Conservation (phyloP, 2,113 vertebrate species). For the Grantiella picta region DNA sequence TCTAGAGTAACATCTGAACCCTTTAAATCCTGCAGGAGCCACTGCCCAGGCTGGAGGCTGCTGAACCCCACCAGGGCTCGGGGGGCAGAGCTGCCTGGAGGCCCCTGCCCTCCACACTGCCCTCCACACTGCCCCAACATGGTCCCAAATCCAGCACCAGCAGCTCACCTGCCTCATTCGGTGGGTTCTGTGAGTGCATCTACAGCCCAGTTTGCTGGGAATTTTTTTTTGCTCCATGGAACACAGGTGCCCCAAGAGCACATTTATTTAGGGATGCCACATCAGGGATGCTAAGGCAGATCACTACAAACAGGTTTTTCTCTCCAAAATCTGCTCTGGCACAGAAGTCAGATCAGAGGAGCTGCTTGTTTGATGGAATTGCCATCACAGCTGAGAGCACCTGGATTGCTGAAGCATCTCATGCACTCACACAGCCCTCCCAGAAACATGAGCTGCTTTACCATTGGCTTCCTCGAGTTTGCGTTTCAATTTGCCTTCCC, state of each 20-base stretch:
- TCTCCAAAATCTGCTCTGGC: not conserved
- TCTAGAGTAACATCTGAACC: not conserved
- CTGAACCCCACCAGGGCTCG: not conserved
- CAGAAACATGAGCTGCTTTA: not conserved
- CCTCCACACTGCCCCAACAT: fast-evolving
- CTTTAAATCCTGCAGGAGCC: not conserved
- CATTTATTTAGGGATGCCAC: not conserved
- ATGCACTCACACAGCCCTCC: not conserved
- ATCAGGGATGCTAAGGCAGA: not conserved
- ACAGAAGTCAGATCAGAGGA: not conserved
- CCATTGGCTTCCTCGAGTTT: not conserved
- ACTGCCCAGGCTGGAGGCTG: not conserved
- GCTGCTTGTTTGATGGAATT: not conserved
- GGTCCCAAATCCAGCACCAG: not conserved
- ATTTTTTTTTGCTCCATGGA: not conserved
- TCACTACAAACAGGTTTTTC: fast-evolving
- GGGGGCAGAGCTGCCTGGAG: not conserved
- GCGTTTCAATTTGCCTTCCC: not conserved
- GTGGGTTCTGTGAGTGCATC: not conserved
- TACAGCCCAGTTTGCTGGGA: not conserved
- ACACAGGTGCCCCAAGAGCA: not conserved
- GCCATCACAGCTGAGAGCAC: not conserved
- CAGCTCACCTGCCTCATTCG: not conserved
- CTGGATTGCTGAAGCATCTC: not conserved
- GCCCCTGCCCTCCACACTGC: fast-evolving